A percentile compares a stretch with the other conserved stretches of the same genome.
Evolutionary conservation across 2,797 vertebrate genomes (phyloP).

Genomic region (Decapterus maruadsi): DNA sequence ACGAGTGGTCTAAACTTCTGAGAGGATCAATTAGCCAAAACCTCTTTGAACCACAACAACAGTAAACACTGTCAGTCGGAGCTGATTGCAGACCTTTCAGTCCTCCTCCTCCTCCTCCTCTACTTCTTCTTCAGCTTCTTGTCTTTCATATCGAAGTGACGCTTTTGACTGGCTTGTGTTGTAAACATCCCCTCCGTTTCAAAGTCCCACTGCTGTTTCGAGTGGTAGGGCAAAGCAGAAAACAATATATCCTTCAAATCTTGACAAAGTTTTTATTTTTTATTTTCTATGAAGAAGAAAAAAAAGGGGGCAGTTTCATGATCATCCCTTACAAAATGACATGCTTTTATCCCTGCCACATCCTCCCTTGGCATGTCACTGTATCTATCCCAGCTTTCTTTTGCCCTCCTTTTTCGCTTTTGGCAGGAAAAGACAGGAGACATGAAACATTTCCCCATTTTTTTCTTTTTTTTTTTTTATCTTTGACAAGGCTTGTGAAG

Average conservation of each 20-base stretch:
- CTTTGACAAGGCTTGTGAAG: conserved; percentile 80
- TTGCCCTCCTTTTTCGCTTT: conserved; percentile 72
- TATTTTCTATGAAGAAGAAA: conserved; percentile 4
- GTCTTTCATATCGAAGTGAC: conserved; percentile 69
- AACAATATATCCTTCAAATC: conserved; percentile 72
- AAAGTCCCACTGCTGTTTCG: conserved; percentile 60
- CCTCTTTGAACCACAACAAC: conserved; percentile 45
- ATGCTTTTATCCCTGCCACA: conserved; percentile 77
- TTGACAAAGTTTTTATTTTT: conserved; percentile 63
- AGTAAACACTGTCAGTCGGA: conserved; percentile 31
- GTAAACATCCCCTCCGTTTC: conserved; percentile 69
- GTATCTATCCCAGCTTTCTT: conserved; percentile 69
- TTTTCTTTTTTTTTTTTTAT: conserved; percentile 55
- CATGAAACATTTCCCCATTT: conserved; percentile 77
- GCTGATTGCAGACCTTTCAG: conserved; percentile 51
- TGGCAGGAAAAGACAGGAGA: conserved; percentile 80
- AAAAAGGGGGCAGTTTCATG: conserved; percentile 66
- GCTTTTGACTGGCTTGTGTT: conserved; percentile 69
- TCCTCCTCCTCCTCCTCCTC: neutral
- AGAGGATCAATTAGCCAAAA: conserved; percentile 45
- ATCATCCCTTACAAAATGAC: conserved; percentile 79
- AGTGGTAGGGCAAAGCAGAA: conserved; percentile 54
- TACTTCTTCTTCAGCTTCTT: conserved; percentile 36
- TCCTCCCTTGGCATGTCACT: conserved; percentile 80
- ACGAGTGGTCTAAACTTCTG: conserved; percentile 28